Evolutionary conservation across 2,888 invertebrate genomes (phyloP), one percentile per base, ranked within the genome.

Genomic region (Pandemis heparana): DNA sequence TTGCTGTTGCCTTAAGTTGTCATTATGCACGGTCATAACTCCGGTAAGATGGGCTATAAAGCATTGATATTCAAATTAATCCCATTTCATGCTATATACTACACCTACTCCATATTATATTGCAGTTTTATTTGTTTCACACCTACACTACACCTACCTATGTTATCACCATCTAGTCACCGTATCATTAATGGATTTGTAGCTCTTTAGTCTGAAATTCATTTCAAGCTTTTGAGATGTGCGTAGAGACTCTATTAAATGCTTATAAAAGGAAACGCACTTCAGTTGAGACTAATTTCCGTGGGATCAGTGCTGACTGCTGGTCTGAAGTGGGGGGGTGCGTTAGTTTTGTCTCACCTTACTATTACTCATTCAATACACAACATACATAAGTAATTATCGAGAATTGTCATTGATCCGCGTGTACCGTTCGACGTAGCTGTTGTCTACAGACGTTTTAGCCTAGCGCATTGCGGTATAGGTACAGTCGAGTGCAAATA

Each of bases 1-100:
- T 74, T 74, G 70, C 65, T 61, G 46, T 46, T 61, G 51, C 38
- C 38, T 74, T 53, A 43, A 73, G 32, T 5, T 16, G 43, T 43
- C 12, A 72, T 38, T 63, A 63, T 63, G 51, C 72, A 56, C 14
- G 62, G 56, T 10, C 63, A 61, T 66, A 8, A 56, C 56, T 23
- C 56, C 10, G 6, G 8, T 60, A 60, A 60, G 38, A 38, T 60
- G 38, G n/a, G 60, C n/a, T 38, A 12, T 56, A n/a, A 23, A 23
- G 7, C 32, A 60, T 60, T 60, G 59, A 59, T 23, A 59, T 59
- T 60, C 38, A 38, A 60, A 59, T 59, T 32, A 9, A 14, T 32
- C n/a, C 56, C 60, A n/a, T 60, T 60, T 60, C 1, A 9, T n/a
- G 60, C 23, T 56, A 12, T 14, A 60, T 43, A 7, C 53, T 53